Conservation (phyloP, 1,140 invertebrate species). For the Camponotus vicinus region DNA sequence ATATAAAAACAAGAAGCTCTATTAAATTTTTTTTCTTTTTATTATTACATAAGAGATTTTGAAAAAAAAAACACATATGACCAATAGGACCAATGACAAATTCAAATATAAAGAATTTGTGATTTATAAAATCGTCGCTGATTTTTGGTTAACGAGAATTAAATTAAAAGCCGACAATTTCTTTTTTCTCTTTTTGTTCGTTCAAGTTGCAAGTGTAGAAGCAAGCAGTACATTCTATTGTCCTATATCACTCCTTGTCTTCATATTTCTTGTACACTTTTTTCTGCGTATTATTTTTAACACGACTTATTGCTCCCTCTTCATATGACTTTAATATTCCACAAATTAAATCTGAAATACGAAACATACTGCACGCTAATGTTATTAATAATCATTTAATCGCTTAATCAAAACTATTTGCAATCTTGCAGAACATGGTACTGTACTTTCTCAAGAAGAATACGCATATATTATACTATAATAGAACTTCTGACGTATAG, state of each 20-base stretch:
- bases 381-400: constrained; percentile 25
- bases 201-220: neutral
- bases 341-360: constrained; percentile 29
- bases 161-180: neutral
- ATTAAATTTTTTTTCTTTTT: constrained; percentile 1
- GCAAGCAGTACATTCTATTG: neutral
- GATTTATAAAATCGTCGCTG: neutral
- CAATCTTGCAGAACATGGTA: constrained; percentile 21
- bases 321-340: constrained; percentile 1
- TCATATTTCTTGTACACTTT: neutral
- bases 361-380: neutral
- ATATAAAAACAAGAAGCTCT: neutral
- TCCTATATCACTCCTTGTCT: constrained; percentile 15
- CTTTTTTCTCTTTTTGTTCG: neutral
- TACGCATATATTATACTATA: constrained; percentile 29
- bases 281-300: constrained; percentile 11
- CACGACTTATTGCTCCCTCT: neutral
- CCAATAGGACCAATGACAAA: neutral
- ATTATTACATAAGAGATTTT: neutral
- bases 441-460: constrained; percentile 25
- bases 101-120: neutral
- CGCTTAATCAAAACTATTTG: constrained; percentile 18
- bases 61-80: neutral
- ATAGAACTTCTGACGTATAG: constrained; percentile 25
- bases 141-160: neutral